These are phyloP conservation scores for Encarsia formosa DNA, from an alignment of 2,888 invertebrate species.

Conservation along the genomic window DNA sequence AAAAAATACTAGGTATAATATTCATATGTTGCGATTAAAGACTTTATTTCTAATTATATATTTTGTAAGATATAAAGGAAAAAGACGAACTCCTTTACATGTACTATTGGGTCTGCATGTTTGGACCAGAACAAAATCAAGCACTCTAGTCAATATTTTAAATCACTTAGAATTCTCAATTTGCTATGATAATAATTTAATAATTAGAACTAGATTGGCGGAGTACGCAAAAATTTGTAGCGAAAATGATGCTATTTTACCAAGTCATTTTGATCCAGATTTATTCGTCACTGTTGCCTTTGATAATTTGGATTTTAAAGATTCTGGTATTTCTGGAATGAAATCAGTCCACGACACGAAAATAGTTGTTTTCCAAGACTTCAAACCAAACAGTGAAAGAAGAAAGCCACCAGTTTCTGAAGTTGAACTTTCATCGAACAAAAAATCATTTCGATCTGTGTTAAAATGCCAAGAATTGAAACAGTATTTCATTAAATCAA, in stretches of 20 bases:
- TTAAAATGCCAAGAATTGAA: too few relatives aligned
- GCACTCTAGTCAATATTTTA: too few relatives aligned
- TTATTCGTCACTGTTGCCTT: not conserved
- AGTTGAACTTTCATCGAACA: not conserved
- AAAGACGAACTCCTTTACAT: slow-evolving; percentile 27
- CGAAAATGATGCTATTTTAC: not conserved
- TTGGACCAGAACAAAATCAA: too few relatives aligned
- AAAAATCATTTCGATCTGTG: not conserved
- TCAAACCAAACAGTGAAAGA: too few relatives aligned
- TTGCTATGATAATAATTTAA: too few relatives aligned
- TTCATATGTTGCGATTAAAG: slow-evolving; percentile 17
- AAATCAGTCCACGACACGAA: slow-evolving; percentile 5
- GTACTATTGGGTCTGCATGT: too few relatives aligned
- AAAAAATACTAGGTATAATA: too few relatives aligned
- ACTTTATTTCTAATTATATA: slow-evolving; percentile 21
- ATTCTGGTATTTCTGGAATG: not conserved
- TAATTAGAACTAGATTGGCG: slow-evolving; percentile 14
- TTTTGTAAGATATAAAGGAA: slow-evolving; percentile 20
- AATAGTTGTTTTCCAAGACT: slow-evolving; percentile 10
- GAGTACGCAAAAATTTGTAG: slow-evolving; percentile 2
- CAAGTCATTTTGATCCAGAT: not conserved
- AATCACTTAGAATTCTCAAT: too few relatives aligned
- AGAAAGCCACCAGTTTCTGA: too few relatives aligned
- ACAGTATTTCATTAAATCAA: too few relatives aligned
- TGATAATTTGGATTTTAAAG: slow-evolving; percentile 16